Evolutionary conservation across 2,113 vertebrate species (phyloP).

Genomic region (Numenius arquata): DNA sequence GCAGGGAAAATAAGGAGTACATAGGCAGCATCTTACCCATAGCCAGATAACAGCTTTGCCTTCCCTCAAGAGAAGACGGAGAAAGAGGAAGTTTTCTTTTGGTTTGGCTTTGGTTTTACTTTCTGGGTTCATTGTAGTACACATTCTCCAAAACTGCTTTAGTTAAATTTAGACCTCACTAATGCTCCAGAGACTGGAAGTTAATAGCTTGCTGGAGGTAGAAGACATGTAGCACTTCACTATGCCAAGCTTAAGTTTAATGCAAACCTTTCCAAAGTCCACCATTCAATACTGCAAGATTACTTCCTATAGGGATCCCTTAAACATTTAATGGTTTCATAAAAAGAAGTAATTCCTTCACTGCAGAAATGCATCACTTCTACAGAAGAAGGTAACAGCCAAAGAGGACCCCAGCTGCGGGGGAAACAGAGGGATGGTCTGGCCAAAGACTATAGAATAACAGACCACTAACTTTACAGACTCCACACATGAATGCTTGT

Average conservation of each 20-base stretch:
- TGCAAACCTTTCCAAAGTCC: background rate
- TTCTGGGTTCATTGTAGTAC: background rate
- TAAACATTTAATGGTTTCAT: background rate
- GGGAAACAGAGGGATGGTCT: background rate
- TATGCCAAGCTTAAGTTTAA: background rate
- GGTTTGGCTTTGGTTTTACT: background rate
- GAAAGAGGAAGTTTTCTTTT: background rate
- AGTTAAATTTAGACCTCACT: conserved; percentile 6
- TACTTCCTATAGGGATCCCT: background rate
- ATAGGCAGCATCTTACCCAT: background rate
- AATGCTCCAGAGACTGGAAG: background rate
- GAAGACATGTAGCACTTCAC: background rate
- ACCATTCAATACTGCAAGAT: background rate
- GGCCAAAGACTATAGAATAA: background rate
- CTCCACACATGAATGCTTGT: background rate
- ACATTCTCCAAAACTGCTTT: background rate
- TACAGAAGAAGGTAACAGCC: background rate
- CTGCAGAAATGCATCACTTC: background rate
- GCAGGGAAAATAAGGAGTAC: conserved; percentile 35
- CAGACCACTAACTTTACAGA: background rate
- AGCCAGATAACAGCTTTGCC: conserved; percentile 2
- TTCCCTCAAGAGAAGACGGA: background rate
- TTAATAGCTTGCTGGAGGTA: background rate
- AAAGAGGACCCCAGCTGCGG: background rate
- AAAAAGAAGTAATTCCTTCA: background rate